Conservation (phyloP, 1,140 invertebrate genomes). For the Coenobita brevimanus region DNA sequence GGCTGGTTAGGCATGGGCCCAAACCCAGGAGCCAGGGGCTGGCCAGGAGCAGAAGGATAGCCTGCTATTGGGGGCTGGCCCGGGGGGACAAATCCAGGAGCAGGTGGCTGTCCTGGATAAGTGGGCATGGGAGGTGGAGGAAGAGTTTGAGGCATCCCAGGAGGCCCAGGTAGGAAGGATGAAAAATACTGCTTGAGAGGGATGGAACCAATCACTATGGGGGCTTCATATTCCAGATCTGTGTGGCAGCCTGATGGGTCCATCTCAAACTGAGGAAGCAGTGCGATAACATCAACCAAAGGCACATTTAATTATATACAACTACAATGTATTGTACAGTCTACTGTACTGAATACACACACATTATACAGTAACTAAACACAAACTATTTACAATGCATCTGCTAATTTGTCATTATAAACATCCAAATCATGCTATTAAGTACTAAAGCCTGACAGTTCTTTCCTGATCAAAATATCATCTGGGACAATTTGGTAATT, state of each 20-base stretch:
- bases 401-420: no score
- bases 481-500: no score
- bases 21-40: not conserved
- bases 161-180: not conserved
- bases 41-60: conserved; percentile 1
- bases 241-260: conserved; percentile 45
- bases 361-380: no score
- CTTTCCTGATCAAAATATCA: no score
- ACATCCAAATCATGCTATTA: no score
- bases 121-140: not conserved
- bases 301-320: not conserved
- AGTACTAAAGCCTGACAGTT: no score
- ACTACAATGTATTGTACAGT: not conserved
- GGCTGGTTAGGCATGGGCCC: not conserved
- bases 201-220: conserved; percentile 32
- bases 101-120: conserved; percentile 24
- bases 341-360: no score
- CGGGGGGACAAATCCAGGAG: not conserved
- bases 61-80: not conserved
- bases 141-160: not conserved
- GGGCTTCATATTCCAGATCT: conserved; percentile 28
- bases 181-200: conserved; percentile 42
- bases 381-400: no score
- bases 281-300: not conserved
- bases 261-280: conserved; percentile 45